Conservation (phyloP, 2,888 invertebrate genomes). For the Nebria brevicollis region DNA sequence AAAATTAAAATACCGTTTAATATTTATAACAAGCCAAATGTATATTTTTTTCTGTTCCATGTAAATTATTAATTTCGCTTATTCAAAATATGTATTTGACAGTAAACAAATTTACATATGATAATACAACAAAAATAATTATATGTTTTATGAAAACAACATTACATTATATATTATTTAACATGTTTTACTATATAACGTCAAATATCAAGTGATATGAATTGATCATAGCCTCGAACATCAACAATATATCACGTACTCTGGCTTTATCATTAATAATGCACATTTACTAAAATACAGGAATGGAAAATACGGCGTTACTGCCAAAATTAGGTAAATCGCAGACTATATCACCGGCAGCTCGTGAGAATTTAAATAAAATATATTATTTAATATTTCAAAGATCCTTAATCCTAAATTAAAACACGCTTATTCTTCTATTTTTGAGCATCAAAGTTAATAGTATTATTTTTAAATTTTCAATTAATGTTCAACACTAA, state of each 20-base stretch:
- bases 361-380: too few relatives aligned
- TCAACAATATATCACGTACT: background rate
- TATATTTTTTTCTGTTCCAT: background rate
- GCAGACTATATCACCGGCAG: background rate
- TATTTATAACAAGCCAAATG: background rate
- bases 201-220: background rate
- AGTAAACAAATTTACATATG: background rate
- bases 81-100: slow-evolving; percentile 1
- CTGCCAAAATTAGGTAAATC: background rate
- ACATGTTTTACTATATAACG: background rate
- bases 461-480: too few relatives aligned
- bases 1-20: background rate
- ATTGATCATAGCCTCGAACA: background rate
- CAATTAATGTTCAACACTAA: too few relatives aligned
- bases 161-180: background rate
- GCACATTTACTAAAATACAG: background rate
- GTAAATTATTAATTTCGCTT: background rate
- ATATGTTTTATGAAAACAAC: background rate
- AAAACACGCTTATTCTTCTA: too few relatives aligned
- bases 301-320: background rate
- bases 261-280: background rate
- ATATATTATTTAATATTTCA: too few relatives aligned
- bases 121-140: background rate
- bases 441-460: too few relatives aligned
- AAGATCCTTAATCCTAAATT: too few relatives aligned